phyloP scores from a whole-genome alignment of 2,888 invertebrate genomes.

The Protophormia terraenovae region DNA sequence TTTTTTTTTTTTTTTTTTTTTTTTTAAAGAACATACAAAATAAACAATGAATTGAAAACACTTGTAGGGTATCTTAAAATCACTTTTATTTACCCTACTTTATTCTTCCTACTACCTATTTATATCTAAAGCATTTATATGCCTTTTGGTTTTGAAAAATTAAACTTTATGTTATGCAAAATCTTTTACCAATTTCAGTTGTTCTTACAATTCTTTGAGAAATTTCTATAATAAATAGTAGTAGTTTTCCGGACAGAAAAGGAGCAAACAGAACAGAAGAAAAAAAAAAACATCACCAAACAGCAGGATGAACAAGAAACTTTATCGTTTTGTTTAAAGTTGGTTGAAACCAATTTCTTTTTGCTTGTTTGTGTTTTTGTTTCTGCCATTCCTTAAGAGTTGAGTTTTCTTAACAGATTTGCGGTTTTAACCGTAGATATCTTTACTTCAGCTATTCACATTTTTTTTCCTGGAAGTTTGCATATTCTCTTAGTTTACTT shows the following conservation, averaged over 20 bases:
- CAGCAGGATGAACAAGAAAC: constrained; percentile 38
- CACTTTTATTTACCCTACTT: neutral
- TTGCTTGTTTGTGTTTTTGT: neutral
- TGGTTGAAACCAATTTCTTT: constrained; percentile 26
- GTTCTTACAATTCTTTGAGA: constrained; percentile 27
- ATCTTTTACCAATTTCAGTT: constrained; percentile 50
- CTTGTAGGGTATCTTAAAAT: neutral
- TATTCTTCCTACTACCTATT: neutral
- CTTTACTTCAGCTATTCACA: neutral
- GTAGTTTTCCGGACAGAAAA: constrained; percentile 14
- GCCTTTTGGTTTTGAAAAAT: constrained; percentile 54
- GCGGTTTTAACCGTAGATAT: constrained; percentile 45
- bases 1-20: no score
- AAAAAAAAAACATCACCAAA: constrained; percentile 22
- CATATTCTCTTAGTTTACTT: neutral
- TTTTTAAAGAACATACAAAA: no score
- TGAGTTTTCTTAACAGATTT: constrained; percentile 41
- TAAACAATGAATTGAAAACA: no score
- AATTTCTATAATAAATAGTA: constrained; percentile 51
- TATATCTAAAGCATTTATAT: constrained; percentile 23
- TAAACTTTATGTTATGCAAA: constrained; percentile 54
- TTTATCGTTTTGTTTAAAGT: constrained; percentile 57
- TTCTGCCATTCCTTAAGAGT: constrained; percentile 4
- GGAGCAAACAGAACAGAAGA: neutral
- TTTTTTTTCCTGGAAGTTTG: neutral